Percentiles rank a stretch among this genome's conserved stretches.
phyloP scores from a whole-genome alignment of 2,113 vertebrate genomes.

The Lycaon pictus region DNA sequence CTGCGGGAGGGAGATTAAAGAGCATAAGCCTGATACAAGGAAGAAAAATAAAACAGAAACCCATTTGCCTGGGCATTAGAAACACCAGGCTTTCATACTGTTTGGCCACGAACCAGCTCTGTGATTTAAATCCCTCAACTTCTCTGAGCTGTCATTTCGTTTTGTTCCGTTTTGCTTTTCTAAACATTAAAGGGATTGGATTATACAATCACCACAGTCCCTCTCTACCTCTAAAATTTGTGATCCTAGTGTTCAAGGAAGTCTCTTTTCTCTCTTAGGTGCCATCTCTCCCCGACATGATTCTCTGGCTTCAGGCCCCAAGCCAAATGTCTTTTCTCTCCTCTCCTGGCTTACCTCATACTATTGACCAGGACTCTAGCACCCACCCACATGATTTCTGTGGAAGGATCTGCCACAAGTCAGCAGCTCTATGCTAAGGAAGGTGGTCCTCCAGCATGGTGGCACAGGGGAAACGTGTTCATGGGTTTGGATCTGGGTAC shows the following conservation, averaged over 20 bases:
- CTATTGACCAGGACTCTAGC: background rate
- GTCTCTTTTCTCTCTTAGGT: background rate
- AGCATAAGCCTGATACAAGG: background rate
- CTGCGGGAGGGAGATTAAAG: background rate
- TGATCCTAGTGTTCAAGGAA: background rate
- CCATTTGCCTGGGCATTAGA: background rate
- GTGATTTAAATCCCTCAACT: background rate
- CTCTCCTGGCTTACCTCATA: background rate
- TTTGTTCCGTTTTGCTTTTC: background rate
- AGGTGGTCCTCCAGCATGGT: background rate
- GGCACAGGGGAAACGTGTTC: background rate
- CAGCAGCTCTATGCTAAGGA: background rate
- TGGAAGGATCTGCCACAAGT: background rate
- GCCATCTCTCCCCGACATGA: background rate
- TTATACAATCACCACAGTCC: too few species aligned
- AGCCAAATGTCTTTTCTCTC: background rate
- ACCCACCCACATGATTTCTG: background rate
- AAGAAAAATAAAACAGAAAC: background rate
- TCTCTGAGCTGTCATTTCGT: background rate
- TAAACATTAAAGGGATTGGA: background rate
- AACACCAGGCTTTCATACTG: background rate
- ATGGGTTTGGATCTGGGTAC: background rate
- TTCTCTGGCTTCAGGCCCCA: background rate
- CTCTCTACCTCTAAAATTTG: background rate
- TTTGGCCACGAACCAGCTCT: background rate